Conservation (phyloP, 2,888 invertebrate genomes). For the Polia nebulosa region DNA sequence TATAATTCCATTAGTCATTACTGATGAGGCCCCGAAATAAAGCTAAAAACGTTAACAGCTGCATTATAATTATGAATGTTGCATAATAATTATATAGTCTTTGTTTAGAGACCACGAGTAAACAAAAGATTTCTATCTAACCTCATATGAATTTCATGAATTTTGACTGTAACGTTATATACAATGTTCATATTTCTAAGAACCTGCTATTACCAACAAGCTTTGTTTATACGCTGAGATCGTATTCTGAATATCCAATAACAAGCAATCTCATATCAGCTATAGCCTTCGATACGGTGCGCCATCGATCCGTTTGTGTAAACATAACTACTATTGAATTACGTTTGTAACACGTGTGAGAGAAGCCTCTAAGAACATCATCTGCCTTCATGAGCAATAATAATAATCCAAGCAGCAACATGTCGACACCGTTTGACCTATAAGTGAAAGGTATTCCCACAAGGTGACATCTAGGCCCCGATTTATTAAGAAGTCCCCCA, state of each 20-base stretch:
- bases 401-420: constrained; percentile 34
- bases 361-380: constrained; percentile 61
- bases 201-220: constrained; percentile 13
- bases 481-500: constrained; percentile 36
- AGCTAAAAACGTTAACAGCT: background rate
- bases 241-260: constrained; percentile 38
- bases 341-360: constrained; percentile 60
- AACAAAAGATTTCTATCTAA: constrained; percentile 15
- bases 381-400: constrained; percentile 48
- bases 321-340: constrained; percentile 54
- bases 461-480: constrained; percentile 22
- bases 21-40: background rate
- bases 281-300: constrained; percentile 37
- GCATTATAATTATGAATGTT: background rate
- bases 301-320: constrained; percentile 50
- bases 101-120: background rate
- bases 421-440: constrained; percentile 15
- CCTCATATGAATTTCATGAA: constrained; percentile 23
- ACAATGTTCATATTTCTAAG: constrained; percentile 9
- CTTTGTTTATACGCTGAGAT: constrained; percentile 16
- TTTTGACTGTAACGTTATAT: constrained; percentile 7
- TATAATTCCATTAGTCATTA: background rate
- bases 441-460: constrained; percentile 27
- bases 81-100: too few relatives aligned
- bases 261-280: constrained; percentile 44